Conservation (phyloP, 2,113 vertebrate species). For the Actinemys pallida region DNA sequence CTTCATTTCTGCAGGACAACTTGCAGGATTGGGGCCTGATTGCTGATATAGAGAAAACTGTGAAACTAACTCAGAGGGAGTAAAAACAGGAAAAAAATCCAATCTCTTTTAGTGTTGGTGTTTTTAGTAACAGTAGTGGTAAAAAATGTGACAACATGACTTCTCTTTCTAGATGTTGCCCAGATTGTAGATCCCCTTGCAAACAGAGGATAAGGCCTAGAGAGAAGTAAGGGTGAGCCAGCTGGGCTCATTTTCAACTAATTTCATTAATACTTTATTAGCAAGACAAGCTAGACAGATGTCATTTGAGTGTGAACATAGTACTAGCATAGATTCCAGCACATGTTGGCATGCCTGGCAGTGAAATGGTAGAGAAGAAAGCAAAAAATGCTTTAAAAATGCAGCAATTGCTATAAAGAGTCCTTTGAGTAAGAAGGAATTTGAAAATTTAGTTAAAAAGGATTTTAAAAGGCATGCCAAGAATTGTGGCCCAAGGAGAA, state of each 20-base stretch:
- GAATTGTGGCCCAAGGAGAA: neutral
- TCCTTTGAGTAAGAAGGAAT: neutral
- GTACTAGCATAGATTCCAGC: neutral
- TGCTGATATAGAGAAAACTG: neutral
- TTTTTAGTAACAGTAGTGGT: neutral
- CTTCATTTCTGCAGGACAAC: neutral
- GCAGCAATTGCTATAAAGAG: neutral
- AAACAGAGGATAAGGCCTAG: neutral
- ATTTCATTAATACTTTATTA: neutral
- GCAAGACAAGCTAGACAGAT: neutral
- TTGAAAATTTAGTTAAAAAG: neutral
- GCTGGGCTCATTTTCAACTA: neutral
- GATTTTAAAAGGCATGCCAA: neutral
- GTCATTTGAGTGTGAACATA: neutral
- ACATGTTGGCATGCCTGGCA: neutral
- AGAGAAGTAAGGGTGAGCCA: neutral
- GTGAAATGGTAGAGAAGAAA: neutral
- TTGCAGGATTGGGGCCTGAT: neutral
- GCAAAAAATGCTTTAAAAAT: neutral
- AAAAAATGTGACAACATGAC: neutral
- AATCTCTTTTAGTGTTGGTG: neutral
- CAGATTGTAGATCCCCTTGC: neutral
- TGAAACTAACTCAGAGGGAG: neutral
- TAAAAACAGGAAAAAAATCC: fast-evolving
- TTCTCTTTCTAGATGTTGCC: neutral